Percentiles rank a stretch among this genome's conserved stretches.
phyloP scores from a whole-genome alignment of 1,140 invertebrate genomes.

The Riptortus pedestris region DNA sequence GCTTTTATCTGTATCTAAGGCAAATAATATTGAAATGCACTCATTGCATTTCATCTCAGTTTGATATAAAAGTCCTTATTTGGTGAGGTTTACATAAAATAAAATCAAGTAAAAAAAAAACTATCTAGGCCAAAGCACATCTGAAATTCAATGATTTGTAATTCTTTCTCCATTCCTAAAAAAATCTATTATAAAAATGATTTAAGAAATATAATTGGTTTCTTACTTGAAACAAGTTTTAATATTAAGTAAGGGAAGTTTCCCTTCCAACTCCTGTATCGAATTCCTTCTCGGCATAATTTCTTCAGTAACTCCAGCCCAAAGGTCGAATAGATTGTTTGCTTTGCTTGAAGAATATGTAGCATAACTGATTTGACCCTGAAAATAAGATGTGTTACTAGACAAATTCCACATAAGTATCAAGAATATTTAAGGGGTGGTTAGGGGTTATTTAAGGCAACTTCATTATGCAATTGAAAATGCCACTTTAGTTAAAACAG shows the following conservation, averaged over 20 bases:
- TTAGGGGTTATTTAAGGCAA: background rate
- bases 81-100: too few species aligned
- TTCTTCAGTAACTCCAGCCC: constrained; percentile 48
- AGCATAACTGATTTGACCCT: constrained; percentile 41
- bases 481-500: too few species aligned
- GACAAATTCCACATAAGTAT: background rate
- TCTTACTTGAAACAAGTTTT: constrained; percentile 50
- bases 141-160: too few species aligned
- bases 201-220: constrained; percentile 16
- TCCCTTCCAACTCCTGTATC: constrained; percentile 49
- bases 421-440: background rate
- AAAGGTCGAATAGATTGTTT: constrained; percentile 44
- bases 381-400: constrained; percentile 5
- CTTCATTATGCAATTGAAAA: too few species aligned
- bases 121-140: too few species aligned
- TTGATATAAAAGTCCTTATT: too few species aligned
- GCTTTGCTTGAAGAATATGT: constrained; percentile 45
- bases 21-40: too few species aligned
- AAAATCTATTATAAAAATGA: too few species aligned
- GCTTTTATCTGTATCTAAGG: too few species aligned
- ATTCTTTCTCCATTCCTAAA: too few species aligned
- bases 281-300: constrained; percentile 46
- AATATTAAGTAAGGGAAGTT: constrained; percentile 46
- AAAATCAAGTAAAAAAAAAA: too few species aligned
- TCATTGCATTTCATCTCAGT: too few species aligned